Percentiles rank a stretch among this genome's conserved stretches.
phyloP scores from a whole-genome alignment of 2,888 invertebrate species.

The Empis livida region DNA sequence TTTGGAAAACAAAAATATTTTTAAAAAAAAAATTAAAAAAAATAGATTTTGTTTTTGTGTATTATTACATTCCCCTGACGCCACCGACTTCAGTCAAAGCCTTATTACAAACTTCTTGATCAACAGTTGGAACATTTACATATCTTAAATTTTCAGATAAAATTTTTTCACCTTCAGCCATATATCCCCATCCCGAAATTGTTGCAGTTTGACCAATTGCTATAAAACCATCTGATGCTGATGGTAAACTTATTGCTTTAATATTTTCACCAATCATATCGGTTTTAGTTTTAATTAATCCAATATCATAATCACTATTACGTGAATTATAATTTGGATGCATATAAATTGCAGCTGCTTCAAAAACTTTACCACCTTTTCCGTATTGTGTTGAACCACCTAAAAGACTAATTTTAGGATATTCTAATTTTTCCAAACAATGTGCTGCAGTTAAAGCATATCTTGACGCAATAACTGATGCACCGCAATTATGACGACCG shows the following conservation, averaged over 20 bases:
- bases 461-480: conserved; percentile 7
- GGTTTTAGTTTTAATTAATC: conserved; percentile 7
- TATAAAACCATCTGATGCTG: conserved; percentile 1
- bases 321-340: conserved; percentile 11
- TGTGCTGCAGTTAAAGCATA: conserved; percentile 12
- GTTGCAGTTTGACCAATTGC: conserved; percentile 5
- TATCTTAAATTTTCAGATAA: conserved; percentile 7
- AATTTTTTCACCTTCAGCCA: conserved; percentile 3
- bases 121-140: conserved; percentile 8
- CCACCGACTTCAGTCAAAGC: conserved; percentile 6
- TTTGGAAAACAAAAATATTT: no score
- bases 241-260: conserved; percentile 1
- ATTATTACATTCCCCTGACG: conserved; percentile 9
- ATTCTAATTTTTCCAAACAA: conserved; percentile 7
- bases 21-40: background rate
- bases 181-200: conserved; percentile 11
- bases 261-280: conserved; percentile 9
- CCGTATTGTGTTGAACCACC: conserved; percentile 8
- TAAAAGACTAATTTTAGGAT: conserved; percentile 6
- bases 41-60: background rate
- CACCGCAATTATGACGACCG: conserved; percentile 12
- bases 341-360: conserved; percentile 3
- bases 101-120: conserved; percentile 8
- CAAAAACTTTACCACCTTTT: conserved; percentile 7
- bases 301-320: conserved; percentile 9